These are phyloP conservation scores for Symphodus melops DNA, from an alignment of 2,113 vertebrate genomes.

Conservation along the genomic window DNA sequence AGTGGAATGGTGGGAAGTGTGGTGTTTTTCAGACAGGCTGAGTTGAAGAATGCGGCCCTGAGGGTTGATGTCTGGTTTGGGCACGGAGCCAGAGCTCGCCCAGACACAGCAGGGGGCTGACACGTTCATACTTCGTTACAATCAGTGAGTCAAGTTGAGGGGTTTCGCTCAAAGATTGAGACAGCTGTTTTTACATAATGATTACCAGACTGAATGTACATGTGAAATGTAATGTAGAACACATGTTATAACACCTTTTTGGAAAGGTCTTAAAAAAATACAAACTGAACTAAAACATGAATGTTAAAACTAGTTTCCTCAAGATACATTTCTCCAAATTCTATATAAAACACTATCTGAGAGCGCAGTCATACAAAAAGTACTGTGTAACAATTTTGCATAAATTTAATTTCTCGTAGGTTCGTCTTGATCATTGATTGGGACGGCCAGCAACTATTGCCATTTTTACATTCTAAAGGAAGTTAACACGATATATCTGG, in stretches of 20 bases:
- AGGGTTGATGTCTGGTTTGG: conserved; percentile 31
- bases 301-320: too few relatives aligned
- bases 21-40: conserved; percentile 12
- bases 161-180: neutral
- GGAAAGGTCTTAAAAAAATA: too few relatives aligned
- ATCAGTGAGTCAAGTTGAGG: neutral
- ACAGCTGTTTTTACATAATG: conserved; percentile 8
- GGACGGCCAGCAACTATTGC: too few relatives aligned
- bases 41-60: conserved; percentile 39
- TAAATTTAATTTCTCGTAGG: too few relatives aligned
- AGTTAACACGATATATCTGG: neutral
- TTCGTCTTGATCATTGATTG: too few relatives aligned
- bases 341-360: too few relatives aligned
- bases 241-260: neutral
- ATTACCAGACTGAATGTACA: neutral
- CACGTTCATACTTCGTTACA: neutral
- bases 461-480: too few relatives aligned
- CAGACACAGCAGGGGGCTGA: conserved; percentile 5
- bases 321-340: too few relatives aligned
- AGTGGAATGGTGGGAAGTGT: conserved; percentile 11
- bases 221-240: conserved; percentile 10
- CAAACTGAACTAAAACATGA: too few relatives aligned
- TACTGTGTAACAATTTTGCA: too few relatives aligned
- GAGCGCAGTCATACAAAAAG: too few relatives aligned
- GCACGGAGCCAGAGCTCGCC: neutral